Evolutionary conservation across 2,113 vertebrate species (phyloP).

Genomic region (Anser brachyrhynchus): DNA sequence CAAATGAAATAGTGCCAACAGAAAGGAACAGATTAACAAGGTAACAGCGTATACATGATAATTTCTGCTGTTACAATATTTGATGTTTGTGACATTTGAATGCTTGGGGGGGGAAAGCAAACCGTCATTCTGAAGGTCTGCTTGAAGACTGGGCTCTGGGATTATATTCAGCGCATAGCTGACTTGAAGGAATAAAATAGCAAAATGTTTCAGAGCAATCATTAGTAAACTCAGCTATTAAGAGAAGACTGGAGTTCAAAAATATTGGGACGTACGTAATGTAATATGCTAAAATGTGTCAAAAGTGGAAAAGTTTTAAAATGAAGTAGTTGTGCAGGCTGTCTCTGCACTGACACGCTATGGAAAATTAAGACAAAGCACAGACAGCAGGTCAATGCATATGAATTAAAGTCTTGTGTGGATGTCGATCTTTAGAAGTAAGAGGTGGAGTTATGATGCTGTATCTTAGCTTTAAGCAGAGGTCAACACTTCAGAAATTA

Average conservation of each 20-base stretch:
- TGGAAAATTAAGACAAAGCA: background rate
- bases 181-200: background rate
- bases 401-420: background rate
- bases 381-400: background rate
- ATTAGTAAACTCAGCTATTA: background rate
- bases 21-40: slow-evolving; percentile 40
- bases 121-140: background rate
- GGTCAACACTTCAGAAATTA: background rate
- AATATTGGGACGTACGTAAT: background rate
- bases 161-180: background rate
- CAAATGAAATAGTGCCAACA: background rate
- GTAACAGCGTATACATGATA: background rate
- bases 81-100: background rate
- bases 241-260: background rate
- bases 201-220: background rate
- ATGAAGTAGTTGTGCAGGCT: background rate
- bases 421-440: background rate
- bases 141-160: background rate
- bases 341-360: background rate
- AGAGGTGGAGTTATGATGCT: background rate
- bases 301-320: background rate
- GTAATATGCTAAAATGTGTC: background rate
- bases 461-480: background rate
- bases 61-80: slow-evolving; percentile 19
- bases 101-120: background rate